phyloP scores from a whole-genome alignment of 2,888 invertebrate species.

The Dynastes hyllus region DNA sequence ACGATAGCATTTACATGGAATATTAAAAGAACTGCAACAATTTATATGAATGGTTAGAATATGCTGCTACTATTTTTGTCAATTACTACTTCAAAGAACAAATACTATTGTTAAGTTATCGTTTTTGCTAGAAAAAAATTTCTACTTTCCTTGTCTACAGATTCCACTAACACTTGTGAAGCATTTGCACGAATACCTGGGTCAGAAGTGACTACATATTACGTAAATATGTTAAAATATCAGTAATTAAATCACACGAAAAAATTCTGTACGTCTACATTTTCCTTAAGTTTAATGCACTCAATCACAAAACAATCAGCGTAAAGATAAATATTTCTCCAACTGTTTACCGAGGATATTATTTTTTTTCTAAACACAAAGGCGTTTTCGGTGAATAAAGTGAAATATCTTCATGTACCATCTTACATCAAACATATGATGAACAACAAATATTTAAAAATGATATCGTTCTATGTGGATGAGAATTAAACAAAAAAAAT shows the following conservation, averaged over 20 bases:
- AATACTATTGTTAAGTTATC: too few relatives aligned
- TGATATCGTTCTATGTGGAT: conserved; percentile 28
- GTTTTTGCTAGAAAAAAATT: too few relatives aligned
- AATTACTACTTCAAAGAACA: too few relatives aligned
- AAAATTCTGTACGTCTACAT: neutral
- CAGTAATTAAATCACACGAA: too few relatives aligned
- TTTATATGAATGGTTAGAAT: too few relatives aligned
- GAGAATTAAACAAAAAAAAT: conserved; percentile 37
- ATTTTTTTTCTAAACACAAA: conserved; percentile 31
- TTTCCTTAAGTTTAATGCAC: conserved; percentile 19
- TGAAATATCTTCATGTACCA: conserved; percentile 33
- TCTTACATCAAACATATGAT: conserved; percentile 6
- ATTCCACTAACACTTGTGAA: too few relatives aligned
- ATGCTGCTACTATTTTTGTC: too few relatives aligned
- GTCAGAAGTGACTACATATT: too few relatives aligned
- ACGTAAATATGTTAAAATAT: too few relatives aligned
- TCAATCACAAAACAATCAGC: neutral
- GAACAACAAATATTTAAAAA: conserved; percentile 37
- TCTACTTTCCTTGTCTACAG: too few relatives aligned
- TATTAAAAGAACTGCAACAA: neutral
- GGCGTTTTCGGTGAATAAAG: conserved; percentile 10
- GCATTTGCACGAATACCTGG: too few relatives aligned
- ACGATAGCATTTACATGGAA: neutral
- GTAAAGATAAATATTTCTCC: conserved; percentile 21
- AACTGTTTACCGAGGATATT: conserved; percentile 20